Percentiles rank a stretch among this genome's conserved stretches.
These are phyloP conservation scores for Serrognathus titanus DNA, from an alignment of 2,888 invertebrate species.

Conservation along the genomic window DNA sequence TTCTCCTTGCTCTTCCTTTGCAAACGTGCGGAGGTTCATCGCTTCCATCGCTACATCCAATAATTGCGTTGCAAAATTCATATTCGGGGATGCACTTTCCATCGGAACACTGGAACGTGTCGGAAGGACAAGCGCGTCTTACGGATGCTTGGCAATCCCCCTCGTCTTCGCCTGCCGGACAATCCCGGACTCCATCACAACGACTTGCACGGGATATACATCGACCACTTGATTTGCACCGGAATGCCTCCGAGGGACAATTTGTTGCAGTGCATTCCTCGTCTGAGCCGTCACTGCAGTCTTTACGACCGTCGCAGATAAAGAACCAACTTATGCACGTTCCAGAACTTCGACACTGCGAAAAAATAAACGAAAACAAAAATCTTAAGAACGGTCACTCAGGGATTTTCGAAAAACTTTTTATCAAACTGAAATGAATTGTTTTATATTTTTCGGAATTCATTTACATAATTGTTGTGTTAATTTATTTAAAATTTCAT, in stretches of 20 bases:
- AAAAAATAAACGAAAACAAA: conserved; percentile 19
- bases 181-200: conserved; percentile 77
- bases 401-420: no score
- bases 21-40: conserved; percentile 83
- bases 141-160: conserved; percentile 56
- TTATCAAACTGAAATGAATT: no score
- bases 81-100: conserved; percentile 87
- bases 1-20: conserved; percentile 55
- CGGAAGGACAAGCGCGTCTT: conserved; percentile 64
- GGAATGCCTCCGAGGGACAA: conserved; percentile 71
- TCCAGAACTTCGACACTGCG: conserved; percentile 79
- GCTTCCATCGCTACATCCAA: conserved; percentile 80
- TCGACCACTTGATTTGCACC: conserved; percentile 62
- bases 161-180: conserved; percentile 75
- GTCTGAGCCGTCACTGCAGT: conserved; percentile 84
- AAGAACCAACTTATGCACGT: conserved; percentile 91
- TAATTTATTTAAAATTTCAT: no score
- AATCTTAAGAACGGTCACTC: no score
- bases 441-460: no score
- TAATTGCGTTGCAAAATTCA: conserved; percentile 88
- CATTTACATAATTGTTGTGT: no score
- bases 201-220: conserved; percentile 77
- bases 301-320: conserved; percentile 81
- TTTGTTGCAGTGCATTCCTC: conserved; percentile 70
- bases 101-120: conserved; percentile 80